Conservation (phyloP, 2,888 invertebrate genomes). For the Thecocarcelia acutangulata region DNA sequence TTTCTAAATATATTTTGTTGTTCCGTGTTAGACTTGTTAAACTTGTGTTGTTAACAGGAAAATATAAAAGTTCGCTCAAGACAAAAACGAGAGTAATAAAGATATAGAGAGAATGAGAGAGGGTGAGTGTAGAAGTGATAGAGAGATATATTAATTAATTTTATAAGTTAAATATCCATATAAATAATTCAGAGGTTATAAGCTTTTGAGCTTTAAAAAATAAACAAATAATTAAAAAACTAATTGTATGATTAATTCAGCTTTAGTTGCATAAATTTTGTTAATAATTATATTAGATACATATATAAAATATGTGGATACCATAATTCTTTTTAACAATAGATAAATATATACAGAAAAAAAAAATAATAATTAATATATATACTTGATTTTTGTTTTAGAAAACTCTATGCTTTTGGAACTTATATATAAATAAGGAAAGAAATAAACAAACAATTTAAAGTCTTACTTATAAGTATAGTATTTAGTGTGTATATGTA, state of each 20-base stretch:
- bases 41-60: no score
- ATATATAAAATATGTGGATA: neutral
- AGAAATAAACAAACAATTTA: constrained; percentile 18
- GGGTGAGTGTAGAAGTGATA: neutral
- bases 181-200: constrained; percentile 47
- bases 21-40: no score
- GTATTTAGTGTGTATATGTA: constrained; percentile 8
- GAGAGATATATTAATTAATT: neutral
- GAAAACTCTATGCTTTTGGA: no score
- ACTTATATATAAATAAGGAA: constrained; percentile 12
- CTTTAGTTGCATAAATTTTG: neutral
- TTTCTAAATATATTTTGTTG: no score
- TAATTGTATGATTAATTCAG: constrained; percentile 22
- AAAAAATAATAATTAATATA: neutral
- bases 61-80: no score
- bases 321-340: constrained; percentile 58
- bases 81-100: neutral
- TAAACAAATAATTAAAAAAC: constrained; percentile 25
- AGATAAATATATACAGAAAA: constrained; percentile 33
- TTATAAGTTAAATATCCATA: neutral
- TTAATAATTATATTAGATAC: neutral
- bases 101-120: neutral
- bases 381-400: neutral
- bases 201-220: constrained; percentile 31
- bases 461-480: constrained; percentile 39